Base-by-base conservation (phyloP, 2,797 vertebrate genomes). In the Thunnus albacares region DNA sequence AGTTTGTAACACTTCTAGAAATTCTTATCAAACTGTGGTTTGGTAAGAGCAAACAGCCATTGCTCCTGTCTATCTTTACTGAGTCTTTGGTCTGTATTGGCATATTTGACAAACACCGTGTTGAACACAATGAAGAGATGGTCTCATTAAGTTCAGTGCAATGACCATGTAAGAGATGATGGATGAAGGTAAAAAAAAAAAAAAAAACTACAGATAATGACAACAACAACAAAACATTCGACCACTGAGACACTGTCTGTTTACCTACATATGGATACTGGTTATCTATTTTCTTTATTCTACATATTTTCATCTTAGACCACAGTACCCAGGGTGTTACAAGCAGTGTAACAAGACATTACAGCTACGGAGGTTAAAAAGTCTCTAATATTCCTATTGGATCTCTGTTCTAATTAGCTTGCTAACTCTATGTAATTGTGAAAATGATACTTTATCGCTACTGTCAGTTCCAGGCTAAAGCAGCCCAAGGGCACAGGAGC, bases 101-200 rank as follows among this genome's bases (percentile, higher is more conserved):
- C 85, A 75, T 81, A 83, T 90, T 89, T 88, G 81, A 85, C 82
- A 87, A 88, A 89, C 74, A 89, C 60, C 86, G 68, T 77, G 65
- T 80, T 72, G 56, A 79, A 88, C 55, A 83, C 85, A 86, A 87
- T 87, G 71, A 68, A 71, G 49, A 79, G 66, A 75, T 51, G 49
- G 55, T 70, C 57, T 84, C 78, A 83, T 86, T 87, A 78, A 17
- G 63, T 62, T 82, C 64, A 56, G 26, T 43, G 26, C 57, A 84
- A 79, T 68, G 75, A 63, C 58, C 53, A 57, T 58, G 47, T 69
- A 67, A 69, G 10, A 62, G 53, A 66, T 78, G 60, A 85, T 33
- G 47, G 63, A 79, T 76, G 56, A 71, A 28, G 75, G 2, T 2
- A 7, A 35, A 59, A 55, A 87, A 65, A 30, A 87, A 65, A 30